These are phyloP conservation scores for Girardinus metallicus DNA, from an alignment of 2,797 vertebrate species.

Conservation along the genomic window DNA sequence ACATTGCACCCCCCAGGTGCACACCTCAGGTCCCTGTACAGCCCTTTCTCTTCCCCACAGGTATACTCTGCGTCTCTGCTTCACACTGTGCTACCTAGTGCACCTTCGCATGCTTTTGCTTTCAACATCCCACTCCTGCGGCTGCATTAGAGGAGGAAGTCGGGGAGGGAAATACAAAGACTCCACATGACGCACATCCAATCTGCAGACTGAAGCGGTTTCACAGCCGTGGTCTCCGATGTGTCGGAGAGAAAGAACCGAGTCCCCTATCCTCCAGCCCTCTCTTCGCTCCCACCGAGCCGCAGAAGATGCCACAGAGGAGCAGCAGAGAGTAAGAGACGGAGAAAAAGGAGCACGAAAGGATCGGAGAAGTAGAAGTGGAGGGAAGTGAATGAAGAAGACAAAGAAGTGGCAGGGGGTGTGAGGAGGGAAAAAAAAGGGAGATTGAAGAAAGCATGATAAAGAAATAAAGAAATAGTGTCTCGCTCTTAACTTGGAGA, in stretches of 20 bases:
- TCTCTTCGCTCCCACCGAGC: slow-evolving; percentile 65
- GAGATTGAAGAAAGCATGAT: slow-evolving; percentile 74
- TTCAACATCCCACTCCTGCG: slow-evolving; percentile 81
- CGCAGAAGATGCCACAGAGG: slow-evolving; percentile 66
- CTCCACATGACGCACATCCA: slow-evolving; percentile 70
- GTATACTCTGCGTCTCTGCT: slow-evolving; percentile 69
- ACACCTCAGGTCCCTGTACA: slow-evolving; percentile 78
- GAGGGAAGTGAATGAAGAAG: slow-evolving; percentile 68
- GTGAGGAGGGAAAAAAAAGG: slow-evolving; percentile 44
- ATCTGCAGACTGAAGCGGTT: slow-evolving; percentile 81
- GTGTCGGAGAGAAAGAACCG: slow-evolving; percentile 70
- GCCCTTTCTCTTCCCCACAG: slow-evolving; percentile 76
- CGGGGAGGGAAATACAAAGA: slow-evolving; percentile 74
- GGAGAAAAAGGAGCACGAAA: slow-evolving; percentile 67
- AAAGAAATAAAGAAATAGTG: slow-evolving; percentile 71
- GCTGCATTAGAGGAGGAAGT: slow-evolving; percentile 73
- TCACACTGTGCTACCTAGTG: slow-evolving; percentile 66
- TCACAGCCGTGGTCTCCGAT: slow-evolving; percentile 76
- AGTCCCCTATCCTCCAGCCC: slow-evolving; percentile 76
- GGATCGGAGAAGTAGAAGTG: slow-evolving; percentile 68
- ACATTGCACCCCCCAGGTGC: slow-evolving; percentile 78
- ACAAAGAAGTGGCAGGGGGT: slow-evolving; percentile 67
- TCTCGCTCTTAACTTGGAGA: slow-evolving; percentile 84
- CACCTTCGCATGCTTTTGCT: slow-evolving; percentile 78
- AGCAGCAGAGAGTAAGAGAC: slow-evolving; percentile 56